A percentile compares a stretch with the other conserved stretches of the same genome.
These are phyloP conservation scores for Noctua comes DNA, from an alignment of 2,888 invertebrate genomes.

Conservation along the genomic window DNA sequence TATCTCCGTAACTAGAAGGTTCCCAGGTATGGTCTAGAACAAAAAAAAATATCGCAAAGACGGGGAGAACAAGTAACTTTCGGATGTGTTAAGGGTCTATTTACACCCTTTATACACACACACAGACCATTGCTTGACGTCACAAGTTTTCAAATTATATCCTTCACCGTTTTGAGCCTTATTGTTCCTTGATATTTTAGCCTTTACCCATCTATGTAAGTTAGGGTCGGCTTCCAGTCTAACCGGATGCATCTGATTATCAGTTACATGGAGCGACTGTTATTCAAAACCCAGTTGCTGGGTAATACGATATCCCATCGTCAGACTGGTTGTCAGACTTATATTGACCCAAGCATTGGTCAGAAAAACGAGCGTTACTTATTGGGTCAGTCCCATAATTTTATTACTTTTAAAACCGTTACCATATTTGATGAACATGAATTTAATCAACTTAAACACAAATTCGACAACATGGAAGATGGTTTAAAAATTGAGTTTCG, in stretches of 20 bases:
- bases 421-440: conserved; percentile 6
- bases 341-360: neutral
- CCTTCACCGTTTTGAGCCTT: too few relatives aligned
- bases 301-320: neutral
- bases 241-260: neutral
- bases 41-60: too few relatives aligned
- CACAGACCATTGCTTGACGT: too few relatives aligned
- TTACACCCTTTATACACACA: too few relatives aligned
- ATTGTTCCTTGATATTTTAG: too few relatives aligned
- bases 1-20: too few relatives aligned
- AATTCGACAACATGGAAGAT: conserved; percentile 21
- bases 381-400: neutral
- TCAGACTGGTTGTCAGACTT: neutral
- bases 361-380: neutral
- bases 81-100: too few relatives aligned
- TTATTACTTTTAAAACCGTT: conserved; percentile 2
- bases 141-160: too few relatives aligned
- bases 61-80: too few relatives aligned
- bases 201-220: neutral
- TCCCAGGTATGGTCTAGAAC: too few relatives aligned
- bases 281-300: neutral
- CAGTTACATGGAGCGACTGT: neutral
- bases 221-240: neutral
- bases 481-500: conserved; percentile 19
- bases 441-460: conserved; percentile 17